Base-by-base conservation (phyloP, 2,113 vertebrate species). In the Marcusenius ussheri region DNA sequence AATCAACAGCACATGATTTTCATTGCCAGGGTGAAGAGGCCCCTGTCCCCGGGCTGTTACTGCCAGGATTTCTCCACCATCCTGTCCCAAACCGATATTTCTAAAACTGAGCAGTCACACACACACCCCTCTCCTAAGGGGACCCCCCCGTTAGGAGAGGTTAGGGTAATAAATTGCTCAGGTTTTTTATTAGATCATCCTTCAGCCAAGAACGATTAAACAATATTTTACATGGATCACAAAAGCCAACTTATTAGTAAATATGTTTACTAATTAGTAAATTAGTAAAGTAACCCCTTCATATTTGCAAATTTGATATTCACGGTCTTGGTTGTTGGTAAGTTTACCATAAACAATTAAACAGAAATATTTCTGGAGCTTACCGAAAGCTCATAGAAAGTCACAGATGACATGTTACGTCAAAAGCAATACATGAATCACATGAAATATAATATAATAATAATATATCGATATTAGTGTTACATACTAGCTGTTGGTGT, bases 1-100 rank as follows among this genome's bases (percentile, higher is more conserved):
- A 93, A 95, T 93, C 88, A 94, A 89, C 92, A 19, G 47, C 93
- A 91, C 94, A 94, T 95, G 94, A 94, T 94, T 93, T 93, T 90
- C 88, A 93, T 92, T 90, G 93, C 85, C 70, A 4, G 89, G 51
- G 94, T 89, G 93, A 91, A 91, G 91, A 89, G 1, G 0, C 39
- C 39, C 87, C 89, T 92, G 93, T 94, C 91, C 93, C 88, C 85
- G 83, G 83, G 83, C 83, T 46, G 83, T 47, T 46, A 47, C 45
- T 47, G 83, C 24, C 17, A 21, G 6, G 17, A 84, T 84, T 84
- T 84, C 46, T 45, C 8, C 39, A 47, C 80, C 45, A 42, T 45
- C 45, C 39, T 11, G 42, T 83, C 39, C 19, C 39, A 83, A 24
- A 83, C 42, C 6, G 1, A 24, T 46, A 47, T 24, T 83, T 47